These are phyloP conservation scores for Axea sp. DNA, from an alignment of 2,888 invertebrate genomes.

Conservation along the genomic window DNA sequence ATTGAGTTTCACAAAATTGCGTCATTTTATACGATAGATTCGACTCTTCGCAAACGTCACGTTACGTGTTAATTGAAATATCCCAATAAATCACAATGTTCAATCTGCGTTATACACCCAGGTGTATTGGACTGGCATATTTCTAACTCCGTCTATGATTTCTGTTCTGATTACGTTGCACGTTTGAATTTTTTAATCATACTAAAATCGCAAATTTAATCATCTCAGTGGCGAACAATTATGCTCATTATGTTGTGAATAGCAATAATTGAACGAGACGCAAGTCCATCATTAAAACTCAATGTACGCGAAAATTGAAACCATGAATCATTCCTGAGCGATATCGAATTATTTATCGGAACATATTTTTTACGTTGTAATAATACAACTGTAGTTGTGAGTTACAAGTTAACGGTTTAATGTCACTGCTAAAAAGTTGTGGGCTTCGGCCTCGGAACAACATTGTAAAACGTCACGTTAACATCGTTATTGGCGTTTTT, in stretches of 20 bases:
- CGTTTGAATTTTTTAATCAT: constrained; percentile 18
- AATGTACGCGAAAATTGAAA: constrained; percentile 11
- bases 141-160: constrained; percentile 32
- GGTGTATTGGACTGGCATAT: constrained; percentile 49
- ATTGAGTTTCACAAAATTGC: constrained; percentile 53
- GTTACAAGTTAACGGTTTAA: constrained; percentile 11
- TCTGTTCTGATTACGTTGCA: neutral
- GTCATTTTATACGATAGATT: constrained; percentile 32
- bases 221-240: constrained; percentile 26
- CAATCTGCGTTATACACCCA: constrained; percentile 35
- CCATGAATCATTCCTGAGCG: constrained; percentile 13
- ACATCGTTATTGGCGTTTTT: constrained; percentile 19
- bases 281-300: constrained; percentile 21
- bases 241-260: constrained; percentile 28
- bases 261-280: constrained; percentile 26
- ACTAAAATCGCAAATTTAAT: constrained; percentile 33
- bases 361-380: constrained; percentile 9
- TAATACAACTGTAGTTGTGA: constrained; percentile 3
- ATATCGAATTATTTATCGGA: constrained; percentile 18
- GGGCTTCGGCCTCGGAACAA: constrained; percentile 1
- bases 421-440: neutral
- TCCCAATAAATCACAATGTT: constrained; percentile 52
- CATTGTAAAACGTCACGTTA: constrained; percentile 21
- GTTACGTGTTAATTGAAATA: constrained; percentile 60
- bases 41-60: constrained; percentile 58